phyloP scores from a whole-genome alignment of 2,797 vertebrate species.

The Tenualosa ilisha region DNA sequence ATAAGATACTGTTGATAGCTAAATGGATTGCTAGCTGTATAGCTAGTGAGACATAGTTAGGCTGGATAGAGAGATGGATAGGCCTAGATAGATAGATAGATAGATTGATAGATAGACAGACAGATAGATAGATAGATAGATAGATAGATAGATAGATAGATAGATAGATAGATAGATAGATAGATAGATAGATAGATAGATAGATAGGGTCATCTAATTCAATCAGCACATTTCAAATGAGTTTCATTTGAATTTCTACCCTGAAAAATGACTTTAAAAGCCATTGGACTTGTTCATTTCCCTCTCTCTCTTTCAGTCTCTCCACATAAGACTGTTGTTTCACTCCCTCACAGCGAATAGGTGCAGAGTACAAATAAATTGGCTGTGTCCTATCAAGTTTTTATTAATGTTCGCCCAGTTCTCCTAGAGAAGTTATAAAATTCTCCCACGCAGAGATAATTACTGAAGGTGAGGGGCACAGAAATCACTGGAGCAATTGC shows the following conservation, averaged over 20 bases:
- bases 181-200: neutral
- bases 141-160: neutral
- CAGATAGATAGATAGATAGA: neutral
- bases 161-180: neutral
- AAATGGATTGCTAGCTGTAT: too few species aligned
- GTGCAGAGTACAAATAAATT: neutral
- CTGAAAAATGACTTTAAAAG: neutral
- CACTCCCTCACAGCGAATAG: neutral
- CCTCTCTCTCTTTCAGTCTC: neutral
- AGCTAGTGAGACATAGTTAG: neutral
- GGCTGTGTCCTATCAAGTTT: neutral
- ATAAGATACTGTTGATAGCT: too few species aligned
- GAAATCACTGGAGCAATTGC: constrained; percentile 23
- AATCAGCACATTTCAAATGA: neutral
- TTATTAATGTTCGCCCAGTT: neutral
- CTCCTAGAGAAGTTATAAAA: constrained; percentile 5
- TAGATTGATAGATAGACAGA: neutral
- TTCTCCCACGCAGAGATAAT: constrained; percentile 32
- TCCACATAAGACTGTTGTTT: neutral
- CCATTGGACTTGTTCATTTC: neutral
- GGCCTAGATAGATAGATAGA: neutral
- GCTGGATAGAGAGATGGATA: neutral
- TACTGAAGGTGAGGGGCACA: constrained; percentile 9
- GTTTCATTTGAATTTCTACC: neutral
- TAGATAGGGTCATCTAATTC: neutral